A percentile compares a stretch with the other conserved stretches of the same genome.
These are phyloP conservation scores for Eledona agricola DNA, from an alignment of 2,888 invertebrate genomes.

Conservation along the genomic window DNA sequence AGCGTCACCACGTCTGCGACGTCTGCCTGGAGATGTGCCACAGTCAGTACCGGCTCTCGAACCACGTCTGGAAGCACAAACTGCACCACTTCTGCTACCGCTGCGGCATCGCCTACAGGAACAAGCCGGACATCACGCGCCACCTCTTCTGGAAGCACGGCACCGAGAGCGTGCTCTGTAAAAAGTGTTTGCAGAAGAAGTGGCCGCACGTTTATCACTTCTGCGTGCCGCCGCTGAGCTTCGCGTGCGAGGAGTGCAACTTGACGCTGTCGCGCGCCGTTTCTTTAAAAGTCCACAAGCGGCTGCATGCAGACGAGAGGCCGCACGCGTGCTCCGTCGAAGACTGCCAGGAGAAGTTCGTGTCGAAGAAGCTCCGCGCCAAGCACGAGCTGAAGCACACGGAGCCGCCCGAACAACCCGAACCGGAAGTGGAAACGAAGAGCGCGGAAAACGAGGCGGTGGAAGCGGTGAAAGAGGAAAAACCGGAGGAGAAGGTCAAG, in stretches of 20 bases:
- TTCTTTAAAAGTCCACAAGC: conserved; percentile 83
- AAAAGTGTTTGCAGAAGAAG: conserved; percentile 86
- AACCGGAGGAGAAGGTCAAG: conserved; percentile 52
- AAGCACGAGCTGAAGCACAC: conserved; percentile 76
- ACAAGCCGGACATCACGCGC: conserved; percentile 87
- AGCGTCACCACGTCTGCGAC: conserved; percentile 86
- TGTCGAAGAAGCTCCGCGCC: conserved; percentile 78
- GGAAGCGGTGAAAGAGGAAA: conserved; percentile 45
- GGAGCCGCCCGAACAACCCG: conserved; percentile 56
- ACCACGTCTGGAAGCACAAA: conserved; percentile 92
- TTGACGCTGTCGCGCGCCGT: conserved; percentile 79
- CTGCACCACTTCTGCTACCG: conserved; percentile 86
- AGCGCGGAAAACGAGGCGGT: conserved; percentile 58
- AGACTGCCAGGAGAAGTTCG: conserved; percentile 78
- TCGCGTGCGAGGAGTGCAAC: conserved; percentile 84
- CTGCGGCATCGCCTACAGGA: conserved; percentile 87
- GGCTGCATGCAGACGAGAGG: conserved; percentile 74
- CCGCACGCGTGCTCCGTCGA: conserved; percentile 79
- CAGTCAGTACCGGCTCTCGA: conserved; percentile 81
- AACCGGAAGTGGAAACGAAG: conserved; percentile 34
- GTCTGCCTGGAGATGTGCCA: conserved; percentile 85
- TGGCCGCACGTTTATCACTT: conserved; percentile 94
- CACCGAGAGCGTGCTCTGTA: conserved; percentile 86
- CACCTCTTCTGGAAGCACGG: conserved; percentile 94
- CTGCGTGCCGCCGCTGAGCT: conserved; percentile 81